Evolutionary conservation across 2,113 vertebrate genomes (phyloP), one percentile per base, ranked within the genome.

Genomic region (Chionomys nivalis): DNA sequence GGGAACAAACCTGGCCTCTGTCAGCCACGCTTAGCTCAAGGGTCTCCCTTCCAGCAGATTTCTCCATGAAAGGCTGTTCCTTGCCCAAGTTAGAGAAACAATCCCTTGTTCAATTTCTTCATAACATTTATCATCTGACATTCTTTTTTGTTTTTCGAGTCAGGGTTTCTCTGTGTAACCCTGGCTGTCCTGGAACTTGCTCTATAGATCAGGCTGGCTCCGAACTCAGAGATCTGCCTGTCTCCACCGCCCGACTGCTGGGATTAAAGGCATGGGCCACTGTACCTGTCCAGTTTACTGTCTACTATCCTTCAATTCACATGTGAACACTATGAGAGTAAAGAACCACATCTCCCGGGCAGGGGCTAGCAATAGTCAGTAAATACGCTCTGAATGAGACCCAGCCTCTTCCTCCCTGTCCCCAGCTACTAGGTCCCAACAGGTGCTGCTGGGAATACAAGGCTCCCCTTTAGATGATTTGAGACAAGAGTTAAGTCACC

Each of bases 1-100:
- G 52, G 85, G 83, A 95, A 94, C 6, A 81, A 93, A 82, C 52
- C 68, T 96, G 76, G 21, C 73, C 87, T 95, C 52, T 92, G 72
- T 79, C 66, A 61, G 49, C 52, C 47, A 55, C 33, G 10, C 49
- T 94, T n/a, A 70, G 49, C 16, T 70, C 58, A 81, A 72, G 65
- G 83, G 39, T 90, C 91, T 91, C 93, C 70, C n/a, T 82, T 75
- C 65, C 68, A 58, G 13, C 39, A n/a, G 36, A 26, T n/a, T 95
- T 95, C 66, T n/a, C 82, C 81, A 89, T 94, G 44, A 28, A 68
- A 91, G 87, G 47, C 13, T 79, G 42, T 19, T 91, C 68, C 58
- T 88, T 89, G 44, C 19, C 66, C 31, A 93, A 76, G 42, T 91
- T 85, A 96, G 70, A 28, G 93, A 93, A 33, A 78, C 47, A 87